Evolutionary conservation across 2,888 invertebrate species (phyloP).

Genomic region (Halictus quadricinctus): DNA sequence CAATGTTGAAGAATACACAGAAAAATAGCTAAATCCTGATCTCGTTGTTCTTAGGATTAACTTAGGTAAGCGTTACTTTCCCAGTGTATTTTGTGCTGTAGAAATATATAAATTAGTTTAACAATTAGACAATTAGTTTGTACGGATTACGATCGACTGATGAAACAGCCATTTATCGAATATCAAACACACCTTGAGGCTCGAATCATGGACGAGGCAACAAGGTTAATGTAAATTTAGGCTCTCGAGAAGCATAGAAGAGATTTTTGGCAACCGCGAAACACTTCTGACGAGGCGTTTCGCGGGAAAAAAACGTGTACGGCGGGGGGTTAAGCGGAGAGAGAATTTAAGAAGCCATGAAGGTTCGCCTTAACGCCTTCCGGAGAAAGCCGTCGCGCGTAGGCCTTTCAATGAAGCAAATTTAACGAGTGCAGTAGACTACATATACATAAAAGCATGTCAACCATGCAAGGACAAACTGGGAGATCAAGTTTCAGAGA

Average conservation of each 20-base stretch:
- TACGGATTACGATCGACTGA: not conserved
- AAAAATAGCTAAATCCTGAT: no score
- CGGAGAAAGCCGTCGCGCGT: not conserved
- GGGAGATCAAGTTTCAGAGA: slow-evolving; percentile 51
- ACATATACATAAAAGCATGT: slow-evolving; percentile 27
- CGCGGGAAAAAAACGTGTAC: not conserved
- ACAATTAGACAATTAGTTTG: not conserved
- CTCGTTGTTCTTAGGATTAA: no score
- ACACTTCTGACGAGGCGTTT: not conserved
- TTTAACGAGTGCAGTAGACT: slow-evolving; percentile 24
- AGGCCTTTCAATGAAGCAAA: slow-evolving; percentile 31
- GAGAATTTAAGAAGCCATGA: not conserved
- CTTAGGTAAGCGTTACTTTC: no score
- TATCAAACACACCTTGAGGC: not conserved
- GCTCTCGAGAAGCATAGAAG: not conserved
- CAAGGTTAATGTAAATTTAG: not conserved
- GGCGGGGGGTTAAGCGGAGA: not conserved
- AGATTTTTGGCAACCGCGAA: not conserved
- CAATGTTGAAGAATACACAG: no score
- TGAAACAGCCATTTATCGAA: not conserved
- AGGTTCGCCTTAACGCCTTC: slow-evolving; percentile 5
- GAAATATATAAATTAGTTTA: no score
- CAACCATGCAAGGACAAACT: slow-evolving; percentile 32
- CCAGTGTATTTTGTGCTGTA: no score
- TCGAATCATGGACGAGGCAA: not conserved